Conservation (phyloP, 2,888 invertebrate species). For the Eupithecia dodoneata region DNA sequence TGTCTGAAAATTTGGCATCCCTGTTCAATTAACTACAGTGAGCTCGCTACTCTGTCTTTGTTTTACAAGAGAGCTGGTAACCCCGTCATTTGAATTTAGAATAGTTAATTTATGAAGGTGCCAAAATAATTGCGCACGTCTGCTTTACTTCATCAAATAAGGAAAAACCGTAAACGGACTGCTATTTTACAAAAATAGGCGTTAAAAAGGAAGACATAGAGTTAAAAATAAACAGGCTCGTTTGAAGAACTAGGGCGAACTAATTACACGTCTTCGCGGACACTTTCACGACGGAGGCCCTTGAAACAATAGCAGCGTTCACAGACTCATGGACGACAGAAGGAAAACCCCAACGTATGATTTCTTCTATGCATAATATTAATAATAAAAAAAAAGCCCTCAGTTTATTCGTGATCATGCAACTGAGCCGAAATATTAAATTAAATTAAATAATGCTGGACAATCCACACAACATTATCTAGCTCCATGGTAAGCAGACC, state of each 20-base stretch:
- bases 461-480: too few species aligned
- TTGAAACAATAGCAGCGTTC: conserved; percentile 23
- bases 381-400: too few species aligned
- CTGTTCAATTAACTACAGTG: not conserved
- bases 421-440: too few species aligned
- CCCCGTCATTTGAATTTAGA: not conserved
- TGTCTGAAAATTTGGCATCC: too few species aligned
- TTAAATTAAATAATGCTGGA: too few species aligned
- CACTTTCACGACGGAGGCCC: conserved; percentile 27
- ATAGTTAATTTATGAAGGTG: not conserved
- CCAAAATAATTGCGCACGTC: not conserved
- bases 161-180: not conserved
- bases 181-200: not conserved
- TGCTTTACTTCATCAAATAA: not conserved
- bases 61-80: not conserved
- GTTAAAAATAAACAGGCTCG: conserved; percentile 22
- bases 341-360: not conserved
- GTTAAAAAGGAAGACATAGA: not conserved
- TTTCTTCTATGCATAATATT: too few species aligned
- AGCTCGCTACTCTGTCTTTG: not conserved
- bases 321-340: not conserved
- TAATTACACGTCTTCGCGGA: conserved; percentile 32
- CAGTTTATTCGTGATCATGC: too few species aligned
- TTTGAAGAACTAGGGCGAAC: conserved; percentile 32
- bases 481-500: too few species aligned